Evolutionary conservation across 1,140 invertebrate genomes (phyloP).

Genomic region (Drosophila simulans): DNA sequence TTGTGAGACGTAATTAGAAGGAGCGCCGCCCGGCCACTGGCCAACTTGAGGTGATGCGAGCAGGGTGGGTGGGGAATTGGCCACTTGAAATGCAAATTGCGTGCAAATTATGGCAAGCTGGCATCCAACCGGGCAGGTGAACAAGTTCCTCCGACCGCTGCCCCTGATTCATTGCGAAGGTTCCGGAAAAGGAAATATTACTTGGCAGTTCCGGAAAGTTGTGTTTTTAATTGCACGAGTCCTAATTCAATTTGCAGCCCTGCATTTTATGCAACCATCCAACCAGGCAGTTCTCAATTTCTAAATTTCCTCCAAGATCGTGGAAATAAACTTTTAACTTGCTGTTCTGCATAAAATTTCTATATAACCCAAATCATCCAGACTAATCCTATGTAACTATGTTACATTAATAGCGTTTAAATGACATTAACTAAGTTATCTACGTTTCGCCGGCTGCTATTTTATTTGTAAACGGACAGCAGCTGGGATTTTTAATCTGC

Average conservation of each 20-base stretch:
- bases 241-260: conserved; percentile 64
- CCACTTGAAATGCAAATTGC: conserved; percentile 82
- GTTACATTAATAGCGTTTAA: no score
- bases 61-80: conserved; percentile 45
- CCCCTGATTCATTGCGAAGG: conserved; percentile 40
- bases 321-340: no score
- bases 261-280: conserved; percentile 26
- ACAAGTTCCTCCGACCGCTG: conserved; percentile 45
- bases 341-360: no score
- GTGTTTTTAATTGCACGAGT: conserved; percentile 66
- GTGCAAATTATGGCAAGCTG: conserved; percentile 80
- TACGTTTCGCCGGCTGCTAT: no score
- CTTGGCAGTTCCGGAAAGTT: conserved; percentile 54
- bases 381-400: no score
- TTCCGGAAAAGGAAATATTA: conserved; percentile 59
- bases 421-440: no score
- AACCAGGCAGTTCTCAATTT: background rate
- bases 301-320: background rate
- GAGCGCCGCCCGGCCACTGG: conserved; percentile 19
- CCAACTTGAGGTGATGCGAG: conserved; percentile 36
- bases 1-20: conserved; percentile 74
- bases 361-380: no score
- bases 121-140: conserved; percentile 63
- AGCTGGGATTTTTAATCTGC: no score
- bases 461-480: no score